A percentile compares a stretch with the other conserved stretches of the same genome.
Evolutionary conservation across 2,113 vertebrate genomes (phyloP).

Genomic region (Ancistrus triradiatus): DNA sequence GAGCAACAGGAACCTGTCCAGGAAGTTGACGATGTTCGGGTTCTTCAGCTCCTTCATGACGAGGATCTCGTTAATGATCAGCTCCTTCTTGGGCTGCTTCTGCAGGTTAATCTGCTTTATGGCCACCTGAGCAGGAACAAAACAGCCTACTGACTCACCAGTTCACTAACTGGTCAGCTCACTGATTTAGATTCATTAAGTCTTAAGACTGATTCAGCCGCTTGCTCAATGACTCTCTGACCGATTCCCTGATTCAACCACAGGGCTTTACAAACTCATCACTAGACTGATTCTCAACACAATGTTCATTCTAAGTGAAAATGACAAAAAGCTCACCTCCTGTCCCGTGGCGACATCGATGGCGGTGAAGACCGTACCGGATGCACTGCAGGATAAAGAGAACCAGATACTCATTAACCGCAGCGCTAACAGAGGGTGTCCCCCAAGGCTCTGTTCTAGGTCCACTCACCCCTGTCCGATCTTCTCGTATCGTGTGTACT

Average conservation of each 20-base stretch:
- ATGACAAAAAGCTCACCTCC: conserved; percentile 69
- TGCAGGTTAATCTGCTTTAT: conserved; percentile 98
- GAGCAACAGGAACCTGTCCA: conserved; percentile 79
- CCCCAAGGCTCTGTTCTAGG: background rate
- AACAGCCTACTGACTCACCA: background rate
- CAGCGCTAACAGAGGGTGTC: background rate
- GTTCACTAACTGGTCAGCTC: too few relatives aligned
- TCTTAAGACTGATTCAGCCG: background rate
- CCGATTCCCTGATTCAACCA: too few relatives aligned
- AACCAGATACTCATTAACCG: conserved; percentile 39
- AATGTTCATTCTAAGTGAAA: background rate
- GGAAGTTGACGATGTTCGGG: conserved; percentile 95
- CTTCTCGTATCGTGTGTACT: conserved; percentile 94
- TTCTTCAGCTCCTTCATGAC: conserved; percentile 98
- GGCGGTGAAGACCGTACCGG: conserved; percentile 95
- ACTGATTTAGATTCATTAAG: conserved; percentile 5
- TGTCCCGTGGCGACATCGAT: conserved; percentile 93
- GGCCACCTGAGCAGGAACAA: conserved; percentile 75
- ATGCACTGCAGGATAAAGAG: conserved; percentile 72
- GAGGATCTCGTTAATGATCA: conserved; percentile 97
- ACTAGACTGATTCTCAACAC: background rate
- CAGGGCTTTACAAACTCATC: background rate
- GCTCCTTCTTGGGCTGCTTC: conserved; percentile 97
- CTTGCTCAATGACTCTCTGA: too few relatives aligned
- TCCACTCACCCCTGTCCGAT: conserved; percentile 90